Percentiles rank a stretch among this genome's conserved stretches.
These are phyloP conservation scores for Luffia ferchaultella DNA, from an alignment of 2,888 invertebrate genomes.

Conservation along the genomic window DNA sequence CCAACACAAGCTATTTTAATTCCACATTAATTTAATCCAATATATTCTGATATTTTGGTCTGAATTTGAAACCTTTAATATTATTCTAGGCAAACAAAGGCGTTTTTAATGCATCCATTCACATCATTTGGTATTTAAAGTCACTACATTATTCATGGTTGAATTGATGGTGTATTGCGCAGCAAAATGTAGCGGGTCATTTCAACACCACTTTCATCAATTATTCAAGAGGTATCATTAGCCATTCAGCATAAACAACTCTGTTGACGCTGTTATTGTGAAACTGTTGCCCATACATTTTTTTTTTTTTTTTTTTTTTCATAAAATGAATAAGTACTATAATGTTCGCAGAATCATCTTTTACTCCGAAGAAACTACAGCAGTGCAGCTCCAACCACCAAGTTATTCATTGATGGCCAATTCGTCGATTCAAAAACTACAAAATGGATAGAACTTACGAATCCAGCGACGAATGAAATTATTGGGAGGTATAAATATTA, in stretches of 20 bases:
- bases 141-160: constrained; percentile 34
- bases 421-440: constrained; percentile 91
- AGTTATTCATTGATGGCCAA: constrained; percentile 95
- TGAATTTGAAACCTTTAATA: background rate
- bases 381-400: constrained; percentile 77
- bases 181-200: constrained; percentile 28
- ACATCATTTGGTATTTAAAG: constrained; percentile 38
- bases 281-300: background rate
- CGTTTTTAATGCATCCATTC: constrained; percentile 28
- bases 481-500: constrained; percentile 61
- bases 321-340: too few species aligned
- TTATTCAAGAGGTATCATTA: constrained; percentile 25
- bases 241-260: background rate
- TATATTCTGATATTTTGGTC: too few species aligned
- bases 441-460: constrained; percentile 94
- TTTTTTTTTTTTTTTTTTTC: constrained; percentile 1
- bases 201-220: constrained; percentile 25
- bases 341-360: constrained; percentile 36
- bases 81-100: constrained; percentile 20
- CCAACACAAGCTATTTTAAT: too few species aligned
- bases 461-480: constrained; percentile 92
- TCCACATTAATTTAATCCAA: too few species aligned
- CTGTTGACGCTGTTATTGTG: background rate
- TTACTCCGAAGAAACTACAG: constrained; percentile 55
- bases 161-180: constrained; percentile 24